Base-by-base conservation (phyloP, 2,888 invertebrate genomes). In the Ferdinandea cuprea region DNA sequence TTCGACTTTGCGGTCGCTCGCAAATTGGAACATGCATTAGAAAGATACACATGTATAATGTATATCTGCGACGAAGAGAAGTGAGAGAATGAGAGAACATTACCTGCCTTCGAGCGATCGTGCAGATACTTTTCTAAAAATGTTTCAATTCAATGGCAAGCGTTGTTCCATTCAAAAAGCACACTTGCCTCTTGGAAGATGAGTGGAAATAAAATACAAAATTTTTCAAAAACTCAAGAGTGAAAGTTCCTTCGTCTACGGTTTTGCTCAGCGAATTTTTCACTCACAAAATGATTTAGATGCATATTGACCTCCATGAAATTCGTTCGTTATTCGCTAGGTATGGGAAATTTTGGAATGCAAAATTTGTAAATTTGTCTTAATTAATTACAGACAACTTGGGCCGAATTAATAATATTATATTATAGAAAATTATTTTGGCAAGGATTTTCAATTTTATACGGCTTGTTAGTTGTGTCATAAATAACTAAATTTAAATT, bases 141-240 rank as follows among this genome's bases (percentile, higher is more conserved):
- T 40, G 40, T 5, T 40, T 15, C 5, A 37, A 15, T 13, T 15
- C 40, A 40, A 40, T 40, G 13, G 40, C 40, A 40, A 13, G 40
- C 40, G 40, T 40, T 40, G 15, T 40, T 7, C 15, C 2, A 7
- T 8, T 15, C 37, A 37, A 11, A 1, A 13, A 40, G 40, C 40
- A 8, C 5, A 13, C 13, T 48, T 32, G 13, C 11, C 3, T 42
- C 19, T 40, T 54, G 46, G 65, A 65, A 65, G 48, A 63, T 44
- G 79, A 79, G 68, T 73, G 48, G 30, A 48, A 54, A 21, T 30
- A 56, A 79, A 79, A 73, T 79, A 73, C 59, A 72, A n/a, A n/a
- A n/a, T n/a, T 30, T 65, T 37, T 56, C 4, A 9, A 7, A 6
- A 42, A 21, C 21, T n/a, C 25, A 21, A 30, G 21, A 50, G 7